These are phyloP conservation scores for Entelurus aequoreus DNA, from an alignment of 2,113 vertebrate genomes.

Conservation along the genomic window DNA sequence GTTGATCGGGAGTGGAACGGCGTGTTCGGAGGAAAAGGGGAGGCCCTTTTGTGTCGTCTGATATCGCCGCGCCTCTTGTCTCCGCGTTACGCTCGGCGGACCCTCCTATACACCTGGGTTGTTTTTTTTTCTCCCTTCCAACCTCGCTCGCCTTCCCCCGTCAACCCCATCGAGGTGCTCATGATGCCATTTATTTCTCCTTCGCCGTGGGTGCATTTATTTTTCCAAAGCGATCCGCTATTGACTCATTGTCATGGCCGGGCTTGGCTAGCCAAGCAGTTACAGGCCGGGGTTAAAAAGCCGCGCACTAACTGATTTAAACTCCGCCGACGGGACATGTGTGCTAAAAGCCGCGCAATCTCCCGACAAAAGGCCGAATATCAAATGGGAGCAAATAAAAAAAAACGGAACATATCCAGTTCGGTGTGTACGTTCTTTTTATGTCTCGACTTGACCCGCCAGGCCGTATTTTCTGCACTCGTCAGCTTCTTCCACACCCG, in stretches of 20 bases:
- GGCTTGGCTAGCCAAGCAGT: conserved; percentile 67
- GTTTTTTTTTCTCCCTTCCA: conserved; percentile 63
- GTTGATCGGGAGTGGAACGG: too few relatives aligned
- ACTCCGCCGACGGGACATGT: conserved; percentile 45
- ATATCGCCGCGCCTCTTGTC: conserved; percentile 67
- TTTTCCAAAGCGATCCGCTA: conserved; percentile 66
- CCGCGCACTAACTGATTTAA: conserved; percentile 58
- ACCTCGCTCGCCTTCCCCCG: conserved; percentile 35
- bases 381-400: conserved; percentile 54
- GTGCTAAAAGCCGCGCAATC: conserved; percentile 52
- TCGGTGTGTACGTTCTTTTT: conserved; percentile 29
- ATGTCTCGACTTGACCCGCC: conserved; percentile 48
- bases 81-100: conserved; percentile 71
- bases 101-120: conserved; percentile 68
- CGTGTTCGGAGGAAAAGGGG: conserved; percentile 9
- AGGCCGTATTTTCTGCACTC: conserved; percentile 51
- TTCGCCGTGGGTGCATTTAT: conserved; percentile 74
- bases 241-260: conserved; percentile 69
- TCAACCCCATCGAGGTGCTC: conserved; percentile 57
- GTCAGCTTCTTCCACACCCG: conserved; percentile 62
- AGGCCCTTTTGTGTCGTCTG: conserved; percentile 53
- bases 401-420: conserved; percentile 37
- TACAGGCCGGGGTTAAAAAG: conserved; percentile 53
- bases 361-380: conserved; percentile 40
- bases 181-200: conserved; percentile 71